These are phyloP conservation scores for Hyaena hyaena DNA, from an alignment of 2,113 vertebrate species.

Conservation along the genomic window DNA sequence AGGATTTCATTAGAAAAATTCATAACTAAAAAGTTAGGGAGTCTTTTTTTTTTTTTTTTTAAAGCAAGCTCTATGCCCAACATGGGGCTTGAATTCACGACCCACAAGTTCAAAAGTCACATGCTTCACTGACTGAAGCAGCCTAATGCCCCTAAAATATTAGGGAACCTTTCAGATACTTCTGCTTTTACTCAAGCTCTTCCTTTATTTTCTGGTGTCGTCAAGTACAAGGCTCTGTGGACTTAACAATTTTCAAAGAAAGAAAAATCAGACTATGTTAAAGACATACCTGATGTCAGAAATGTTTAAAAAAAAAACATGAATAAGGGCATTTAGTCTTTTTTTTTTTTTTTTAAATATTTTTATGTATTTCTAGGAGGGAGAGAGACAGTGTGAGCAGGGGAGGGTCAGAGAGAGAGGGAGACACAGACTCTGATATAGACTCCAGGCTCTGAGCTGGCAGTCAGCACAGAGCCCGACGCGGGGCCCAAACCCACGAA, in stretches of 20 bases:
- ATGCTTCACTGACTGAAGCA: neutral
- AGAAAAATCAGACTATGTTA: neutral
- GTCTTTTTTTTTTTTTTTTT: neutral
- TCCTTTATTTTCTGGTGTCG: slow-evolving; percentile 21
- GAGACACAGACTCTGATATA: too few species aligned
- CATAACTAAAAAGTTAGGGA: neutral
- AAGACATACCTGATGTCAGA: neutral
- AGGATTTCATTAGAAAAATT: neutral
- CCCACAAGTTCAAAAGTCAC: neutral
- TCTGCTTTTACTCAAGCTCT: neutral
- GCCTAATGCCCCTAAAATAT: neutral
- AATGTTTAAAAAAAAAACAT: neutral
- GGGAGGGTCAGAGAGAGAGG: too few species aligned
- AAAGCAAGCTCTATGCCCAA: neutral
- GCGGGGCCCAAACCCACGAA: too few species aligned
- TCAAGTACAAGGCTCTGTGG: neutral
- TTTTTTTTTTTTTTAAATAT: too few species aligned
- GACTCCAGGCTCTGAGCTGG: too few species aligned
- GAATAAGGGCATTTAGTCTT: neutral
- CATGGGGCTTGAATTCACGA: neutral
- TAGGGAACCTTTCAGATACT: neutral
- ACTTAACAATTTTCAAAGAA: slow-evolving; percentile 16
- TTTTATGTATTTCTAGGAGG: too few species aligned
- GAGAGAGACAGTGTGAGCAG: too few species aligned
- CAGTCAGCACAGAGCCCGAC: too few species aligned